A percentile compares a stretch with the other conserved stretches of the same genome.
These are phyloP conservation scores for Andrena bicolor DNA, from an alignment of 2,888 invertebrate species.

Conservation along the genomic window DNA sequence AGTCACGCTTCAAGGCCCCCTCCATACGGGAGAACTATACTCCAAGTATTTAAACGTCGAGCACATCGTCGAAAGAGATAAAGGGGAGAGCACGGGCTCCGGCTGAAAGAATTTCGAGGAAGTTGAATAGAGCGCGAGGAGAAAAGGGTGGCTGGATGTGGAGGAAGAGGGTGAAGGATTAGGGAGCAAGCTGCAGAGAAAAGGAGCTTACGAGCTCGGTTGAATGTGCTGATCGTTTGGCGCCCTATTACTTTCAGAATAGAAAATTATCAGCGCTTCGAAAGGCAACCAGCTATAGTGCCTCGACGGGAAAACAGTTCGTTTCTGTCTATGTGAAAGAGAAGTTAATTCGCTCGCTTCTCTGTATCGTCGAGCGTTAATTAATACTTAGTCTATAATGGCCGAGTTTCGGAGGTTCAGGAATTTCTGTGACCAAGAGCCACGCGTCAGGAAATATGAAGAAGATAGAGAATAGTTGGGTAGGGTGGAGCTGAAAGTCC, in stretches of 20 bases:
- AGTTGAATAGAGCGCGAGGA: conserved; percentile 67
- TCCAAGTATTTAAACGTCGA: conserved; percentile 67
- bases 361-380: neutral
- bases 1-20: conserved; percentile 47
- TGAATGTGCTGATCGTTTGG: conserved; percentile 64
- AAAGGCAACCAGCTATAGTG: conserved; percentile 3
- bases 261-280: conserved; percentile 56
- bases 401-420: neutral
- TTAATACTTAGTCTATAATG: neutral
- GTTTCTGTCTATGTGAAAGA: neutral
- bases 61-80: conserved; percentile 67
- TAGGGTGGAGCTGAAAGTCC: neutral
- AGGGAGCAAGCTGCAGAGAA: conserved; percentile 53
- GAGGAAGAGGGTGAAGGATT: conserved; percentile 66
- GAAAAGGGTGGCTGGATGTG: conserved; percentile 56
- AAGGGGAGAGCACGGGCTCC: conserved; percentile 44
- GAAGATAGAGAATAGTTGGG: neutral
- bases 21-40: conserved; percentile 40
- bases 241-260: conserved; percentile 55
- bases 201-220: conserved; percentile 64
- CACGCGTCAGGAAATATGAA: neutral
- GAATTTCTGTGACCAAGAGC: neutral
- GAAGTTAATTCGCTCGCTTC: neutral
- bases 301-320: neutral
- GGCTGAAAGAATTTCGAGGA: conserved; percentile 66